phyloP scores from a whole-genome alignment of 2,797 vertebrate genomes.

The Spheniscus humboldti region DNA sequence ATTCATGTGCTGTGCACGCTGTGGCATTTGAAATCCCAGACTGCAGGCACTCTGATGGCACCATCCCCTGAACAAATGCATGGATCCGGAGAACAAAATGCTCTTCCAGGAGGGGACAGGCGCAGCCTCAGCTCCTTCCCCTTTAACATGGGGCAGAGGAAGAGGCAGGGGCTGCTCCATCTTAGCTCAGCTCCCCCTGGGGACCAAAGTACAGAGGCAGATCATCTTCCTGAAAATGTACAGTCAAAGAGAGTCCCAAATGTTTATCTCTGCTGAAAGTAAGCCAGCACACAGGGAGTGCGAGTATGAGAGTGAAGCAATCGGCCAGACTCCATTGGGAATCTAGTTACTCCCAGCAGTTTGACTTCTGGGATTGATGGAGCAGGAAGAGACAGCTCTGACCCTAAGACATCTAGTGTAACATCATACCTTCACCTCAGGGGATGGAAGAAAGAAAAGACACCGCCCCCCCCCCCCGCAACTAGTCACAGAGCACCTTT shows the following conservation, averaged over 20 bases:
- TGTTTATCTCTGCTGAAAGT: background rate
- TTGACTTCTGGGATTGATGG: background rate
- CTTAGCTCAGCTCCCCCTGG: background rate
- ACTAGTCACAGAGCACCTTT: background rate
- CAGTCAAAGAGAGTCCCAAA: background rate
- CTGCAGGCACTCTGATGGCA: background rate
- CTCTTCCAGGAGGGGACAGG: background rate
- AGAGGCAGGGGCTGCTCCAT: background rate
- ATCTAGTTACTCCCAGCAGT: background rate
- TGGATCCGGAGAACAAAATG: background rate
- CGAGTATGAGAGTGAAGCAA: background rate
- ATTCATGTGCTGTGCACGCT: background rate
- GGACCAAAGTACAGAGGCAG: background rate
- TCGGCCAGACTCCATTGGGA: background rate
- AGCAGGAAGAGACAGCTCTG: background rate
- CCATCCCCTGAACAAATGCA: background rate
- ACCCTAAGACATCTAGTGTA: background rate
- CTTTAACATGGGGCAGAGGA: background rate
- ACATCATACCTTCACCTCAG: conserved; percentile 11
- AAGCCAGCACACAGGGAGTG: background rate
- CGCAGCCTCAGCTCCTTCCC: background rate
- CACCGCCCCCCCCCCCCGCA: background rate
- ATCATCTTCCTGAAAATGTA: background rate
- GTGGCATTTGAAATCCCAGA: background rate
- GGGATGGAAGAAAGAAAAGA: background rate